Evolutionary conservation across 2,797 vertebrate species (phyloP).

Genomic region (Enteromius unitaeniatus): DNA sequence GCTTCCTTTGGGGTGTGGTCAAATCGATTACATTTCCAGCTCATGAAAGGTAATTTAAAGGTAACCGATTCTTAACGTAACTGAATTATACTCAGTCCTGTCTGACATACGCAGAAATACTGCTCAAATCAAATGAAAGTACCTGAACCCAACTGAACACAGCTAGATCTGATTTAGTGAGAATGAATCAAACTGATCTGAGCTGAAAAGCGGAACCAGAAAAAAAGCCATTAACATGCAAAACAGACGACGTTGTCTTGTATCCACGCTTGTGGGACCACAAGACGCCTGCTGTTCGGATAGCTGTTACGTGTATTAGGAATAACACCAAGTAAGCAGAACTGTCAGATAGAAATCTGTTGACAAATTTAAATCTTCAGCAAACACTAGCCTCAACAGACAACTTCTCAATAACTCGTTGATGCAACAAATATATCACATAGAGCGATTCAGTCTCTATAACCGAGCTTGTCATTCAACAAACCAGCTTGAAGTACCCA

Average conservation of each 20-base stretch:
- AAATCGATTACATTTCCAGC: constrained; percentile 6
- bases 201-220: constrained; percentile 23
- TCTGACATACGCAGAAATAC: constrained; percentile 31
- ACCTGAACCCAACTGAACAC: constrained; percentile 25
- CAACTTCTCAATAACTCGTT: constrained; percentile 32
- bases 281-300: constrained; percentile 35
- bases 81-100: not conserved
- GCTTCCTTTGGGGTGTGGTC: constrained; percentile 1
- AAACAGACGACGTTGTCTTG: constrained; percentile 41
- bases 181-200: constrained; percentile 22
- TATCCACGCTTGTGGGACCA: not conserved
- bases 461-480: constrained; percentile 33
- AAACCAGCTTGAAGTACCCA: constrained; percentile 23
- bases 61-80: not conserved
- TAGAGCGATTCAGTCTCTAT: constrained; percentile 12
- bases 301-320: constrained; percentile 29
- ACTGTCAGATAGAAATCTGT: constrained; percentile 46
- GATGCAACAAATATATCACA: constrained; percentile 39
- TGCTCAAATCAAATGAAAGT: constrained; percentile 23
- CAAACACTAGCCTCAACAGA: constrained; percentile 24
- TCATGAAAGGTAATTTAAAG: constrained; percentile 24
- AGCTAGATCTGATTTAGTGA: constrained; percentile 24
- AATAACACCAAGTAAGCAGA: constrained; percentile 40
- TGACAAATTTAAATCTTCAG: constrained; percentile 39
- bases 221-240: constrained; percentile 21